phyloP scores from a whole-genome alignment of 2,888 invertebrate species.

The Eurytoma adleriae region DNA sequence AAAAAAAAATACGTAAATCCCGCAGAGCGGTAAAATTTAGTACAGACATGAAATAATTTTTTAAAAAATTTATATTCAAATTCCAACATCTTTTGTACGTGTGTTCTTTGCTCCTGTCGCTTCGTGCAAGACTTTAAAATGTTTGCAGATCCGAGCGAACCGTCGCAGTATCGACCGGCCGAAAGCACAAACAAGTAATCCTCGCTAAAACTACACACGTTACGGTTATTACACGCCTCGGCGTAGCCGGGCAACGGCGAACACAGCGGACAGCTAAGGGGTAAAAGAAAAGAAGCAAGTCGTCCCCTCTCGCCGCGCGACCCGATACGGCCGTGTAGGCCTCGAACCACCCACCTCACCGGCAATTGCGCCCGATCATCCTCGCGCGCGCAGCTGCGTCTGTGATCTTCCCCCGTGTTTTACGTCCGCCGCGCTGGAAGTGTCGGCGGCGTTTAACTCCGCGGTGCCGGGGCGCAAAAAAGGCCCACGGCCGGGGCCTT shows the following conservation, averaged over 20 bases:
- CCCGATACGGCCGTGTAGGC: conserved; percentile 22
- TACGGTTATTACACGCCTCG: too few species aligned
- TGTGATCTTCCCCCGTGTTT: conserved; percentile 40
- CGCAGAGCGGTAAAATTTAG: too few species aligned
- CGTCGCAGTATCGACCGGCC: too few species aligned
- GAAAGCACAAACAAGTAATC: too few species aligned
- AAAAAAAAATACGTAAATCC: not conserved
- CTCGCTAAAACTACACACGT: too few species aligned
- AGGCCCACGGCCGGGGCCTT: conserved; percentile 40
- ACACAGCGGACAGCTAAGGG: too few species aligned
- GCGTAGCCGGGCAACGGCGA: too few species aligned
- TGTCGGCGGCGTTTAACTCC: conserved; percentile 36
- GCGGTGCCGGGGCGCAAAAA: conserved; percentile 30
- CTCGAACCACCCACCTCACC: conserved; percentile 50
- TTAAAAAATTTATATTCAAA: too few species aligned
- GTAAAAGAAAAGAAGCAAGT: not conserved
- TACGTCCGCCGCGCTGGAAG: not conserved
- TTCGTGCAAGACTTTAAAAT: not conserved
- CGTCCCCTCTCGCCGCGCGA: conserved; percentile 14
- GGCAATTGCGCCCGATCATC: conserved; percentile 53
- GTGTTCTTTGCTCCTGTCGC: not conserved
- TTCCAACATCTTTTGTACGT: not conserved
- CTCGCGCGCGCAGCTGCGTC: conserved; percentile 43
- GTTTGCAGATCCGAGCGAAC: too few species aligned
- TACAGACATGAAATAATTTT: too few species aligned